Evolutionary conservation across 2,113 vertebrate genomes (phyloP).

Genomic region (Urocolius indicus): DNA sequence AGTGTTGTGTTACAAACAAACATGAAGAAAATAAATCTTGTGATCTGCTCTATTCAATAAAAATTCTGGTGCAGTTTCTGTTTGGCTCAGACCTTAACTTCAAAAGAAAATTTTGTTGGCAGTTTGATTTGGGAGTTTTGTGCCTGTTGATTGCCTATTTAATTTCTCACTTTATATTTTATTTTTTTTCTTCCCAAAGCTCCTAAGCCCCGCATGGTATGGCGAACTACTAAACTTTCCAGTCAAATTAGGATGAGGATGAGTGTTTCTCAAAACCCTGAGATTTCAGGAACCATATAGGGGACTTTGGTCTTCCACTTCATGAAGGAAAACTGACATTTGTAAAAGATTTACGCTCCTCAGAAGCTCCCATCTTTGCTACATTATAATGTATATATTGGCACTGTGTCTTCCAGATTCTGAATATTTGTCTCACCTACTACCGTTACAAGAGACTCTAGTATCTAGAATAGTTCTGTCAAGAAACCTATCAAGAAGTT

Average conservation of each 20-base stretch:
- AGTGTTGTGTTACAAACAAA: background rate
- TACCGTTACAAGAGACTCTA: background rate
- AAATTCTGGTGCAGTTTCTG: background rate
- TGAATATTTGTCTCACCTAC: background rate
- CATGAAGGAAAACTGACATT: background rate
- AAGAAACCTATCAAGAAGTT: background rate
- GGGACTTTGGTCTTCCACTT: background rate
- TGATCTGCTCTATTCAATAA: background rate
- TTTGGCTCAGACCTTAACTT: background rate
- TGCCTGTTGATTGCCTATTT: background rate
- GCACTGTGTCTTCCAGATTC: background rate
- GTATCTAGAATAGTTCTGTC: background rate
- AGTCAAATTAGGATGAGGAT: background rate
- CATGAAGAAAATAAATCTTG: background rate
- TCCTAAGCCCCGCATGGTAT: background rate
- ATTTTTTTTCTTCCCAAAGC: background rate
- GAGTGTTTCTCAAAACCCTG: background rate
- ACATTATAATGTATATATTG: rapidly evolving
- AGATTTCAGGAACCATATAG: background rate
- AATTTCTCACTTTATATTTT: background rate
- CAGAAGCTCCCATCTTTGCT: background rate
- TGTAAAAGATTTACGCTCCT: background rate
- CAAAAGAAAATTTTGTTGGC: background rate
- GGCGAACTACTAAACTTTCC: background rate
- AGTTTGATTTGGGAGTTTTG: background rate